A percentile compares a stretch with the other conserved stretches of the same genome.
phyloP scores from a whole-genome alignment of 2,888 invertebrate genomes.

The Callyntrura sp. region DNA sequence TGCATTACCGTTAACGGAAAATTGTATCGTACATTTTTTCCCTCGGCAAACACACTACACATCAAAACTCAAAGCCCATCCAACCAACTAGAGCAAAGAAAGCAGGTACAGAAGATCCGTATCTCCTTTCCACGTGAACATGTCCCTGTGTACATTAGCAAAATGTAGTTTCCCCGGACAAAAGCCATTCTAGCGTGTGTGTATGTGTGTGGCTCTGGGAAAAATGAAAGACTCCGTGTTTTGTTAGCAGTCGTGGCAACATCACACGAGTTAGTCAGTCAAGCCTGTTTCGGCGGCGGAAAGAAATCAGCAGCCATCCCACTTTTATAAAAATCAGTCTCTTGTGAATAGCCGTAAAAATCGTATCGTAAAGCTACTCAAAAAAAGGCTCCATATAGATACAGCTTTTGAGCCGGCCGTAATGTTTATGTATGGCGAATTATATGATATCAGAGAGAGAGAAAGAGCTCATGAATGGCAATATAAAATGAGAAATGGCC shows the following conservation, averaged over 20 bases:
- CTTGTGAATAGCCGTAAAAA: constrained; percentile 17
- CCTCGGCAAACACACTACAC: too few species aligned
- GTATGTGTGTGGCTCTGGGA: too few species aligned
- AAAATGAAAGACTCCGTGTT: constrained; percentile 26
- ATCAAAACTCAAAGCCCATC: too few species aligned
- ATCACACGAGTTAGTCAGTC: constrained; percentile 7
- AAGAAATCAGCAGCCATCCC: neutral
- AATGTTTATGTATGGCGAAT: neutral
- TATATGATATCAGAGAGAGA: neutral
- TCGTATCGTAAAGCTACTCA: constrained; percentile 18
- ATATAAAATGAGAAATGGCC: neutral
- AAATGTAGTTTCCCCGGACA: too few species aligned
- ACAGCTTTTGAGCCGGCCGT: too few species aligned
- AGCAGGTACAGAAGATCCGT: neutral
- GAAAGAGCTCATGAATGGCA: too few species aligned
- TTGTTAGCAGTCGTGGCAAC: neutral
- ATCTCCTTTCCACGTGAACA: too few species aligned
- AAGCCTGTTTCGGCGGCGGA: neutral
- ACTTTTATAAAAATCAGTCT: constrained; percentile 25
- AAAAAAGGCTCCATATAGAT: too few species aligned
- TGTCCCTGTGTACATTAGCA: neutral
- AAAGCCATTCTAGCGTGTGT: too few species aligned
- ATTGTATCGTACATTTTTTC: constrained; percentile 25
- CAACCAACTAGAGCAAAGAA: neutral
- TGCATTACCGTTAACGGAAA: constrained; percentile 16